Evolutionary conservation across 2,113 vertebrate genomes (phyloP), one percentile per base, ranked within the genome.

Genomic region (Eretmochelys imbricata): DNA sequence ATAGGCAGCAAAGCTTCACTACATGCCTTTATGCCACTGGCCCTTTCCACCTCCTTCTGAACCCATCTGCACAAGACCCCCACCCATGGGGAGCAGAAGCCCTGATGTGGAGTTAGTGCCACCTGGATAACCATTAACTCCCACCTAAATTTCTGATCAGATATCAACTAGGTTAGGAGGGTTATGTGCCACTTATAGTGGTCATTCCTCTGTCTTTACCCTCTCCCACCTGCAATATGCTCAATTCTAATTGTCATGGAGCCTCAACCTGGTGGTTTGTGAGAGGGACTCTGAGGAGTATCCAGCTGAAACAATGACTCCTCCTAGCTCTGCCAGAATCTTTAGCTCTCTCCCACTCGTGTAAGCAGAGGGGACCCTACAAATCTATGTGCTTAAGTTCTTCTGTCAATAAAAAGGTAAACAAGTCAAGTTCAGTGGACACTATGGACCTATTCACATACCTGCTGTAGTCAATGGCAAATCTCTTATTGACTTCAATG

Each of bases 101-200:
- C 38, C 27, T 59, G 53, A 83, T 17, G 38, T 29, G 16, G 25
- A 46, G 16, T 2, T 3, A 90, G 87, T 69, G 19, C 38, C 12
- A 42, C 11, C 5, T 46, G 51, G 82, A 8, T 16, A 6, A 88
- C 19, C 27, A 65, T 9, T 79, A 89, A 25, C 16, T 76, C 59
- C 48, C 20, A 76, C 2, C 25, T 53, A n/a, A 8, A 57, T 0
- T 84, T 5, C 8, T 1, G 0, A 35, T 19, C 14, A 90, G 76
- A 79, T 89, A 85, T 9, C 0, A 0, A 25, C 12, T 16, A 16
- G 25, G 25, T 78, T 76, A 22, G 38, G 10, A 76, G 72, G 38
- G 10, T 22, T 46, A 8, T 25, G 53, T 1, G 35, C 5, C 2
- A 48, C 24, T 46, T 57, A 3, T 25, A 48, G 24, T 0, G 35